Percentiles rank a stretch among this genome's conserved stretches.
These are phyloP conservation scores for Hipposideros armiger DNA, from an alignment of 2,113 vertebrate genomes.

Conservation along the genomic window DNA sequence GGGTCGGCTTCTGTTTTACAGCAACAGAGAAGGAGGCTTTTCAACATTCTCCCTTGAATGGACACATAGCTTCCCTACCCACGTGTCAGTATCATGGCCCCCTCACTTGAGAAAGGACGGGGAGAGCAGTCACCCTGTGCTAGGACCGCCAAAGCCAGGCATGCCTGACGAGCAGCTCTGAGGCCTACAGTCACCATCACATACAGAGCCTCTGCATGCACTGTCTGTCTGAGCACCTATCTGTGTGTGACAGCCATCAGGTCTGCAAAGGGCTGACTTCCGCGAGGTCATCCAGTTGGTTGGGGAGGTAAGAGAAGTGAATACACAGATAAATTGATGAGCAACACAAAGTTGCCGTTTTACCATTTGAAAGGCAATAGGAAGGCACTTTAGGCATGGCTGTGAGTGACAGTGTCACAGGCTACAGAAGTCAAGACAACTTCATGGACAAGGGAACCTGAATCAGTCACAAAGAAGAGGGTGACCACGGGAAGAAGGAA, in stretches of 20 bases:
- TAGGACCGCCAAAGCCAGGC: neutral
- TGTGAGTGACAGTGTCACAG: neutral
- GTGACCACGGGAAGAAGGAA: too few species aligned
- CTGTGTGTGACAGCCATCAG: neutral
- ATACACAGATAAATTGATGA: neutral
- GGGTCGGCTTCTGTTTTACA: neutral
- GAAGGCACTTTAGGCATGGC: neutral
- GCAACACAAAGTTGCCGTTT: neutral
- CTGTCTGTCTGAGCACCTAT: neutral
- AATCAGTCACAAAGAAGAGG: neutral
- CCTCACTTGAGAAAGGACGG: neutral
- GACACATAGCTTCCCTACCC: fast-evolving
- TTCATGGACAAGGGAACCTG: neutral
- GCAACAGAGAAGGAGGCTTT: neutral
- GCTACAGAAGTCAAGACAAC: neutral
- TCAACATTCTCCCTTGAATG: neutral
- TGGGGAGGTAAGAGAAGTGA: neutral
- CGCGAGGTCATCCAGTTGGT: too few species aligned
- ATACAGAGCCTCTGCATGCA: fast-evolving
- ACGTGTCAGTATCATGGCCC: too few species aligned
- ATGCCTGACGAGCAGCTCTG: fast-evolving
- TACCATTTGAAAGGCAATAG: neutral
- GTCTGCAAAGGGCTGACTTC: neutral
- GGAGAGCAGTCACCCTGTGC: fast-evolving
- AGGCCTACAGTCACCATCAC: too few species aligned